Conservation (phyloP, 2,888 invertebrate species). For the Caradrina clavipalpis region DNA sequence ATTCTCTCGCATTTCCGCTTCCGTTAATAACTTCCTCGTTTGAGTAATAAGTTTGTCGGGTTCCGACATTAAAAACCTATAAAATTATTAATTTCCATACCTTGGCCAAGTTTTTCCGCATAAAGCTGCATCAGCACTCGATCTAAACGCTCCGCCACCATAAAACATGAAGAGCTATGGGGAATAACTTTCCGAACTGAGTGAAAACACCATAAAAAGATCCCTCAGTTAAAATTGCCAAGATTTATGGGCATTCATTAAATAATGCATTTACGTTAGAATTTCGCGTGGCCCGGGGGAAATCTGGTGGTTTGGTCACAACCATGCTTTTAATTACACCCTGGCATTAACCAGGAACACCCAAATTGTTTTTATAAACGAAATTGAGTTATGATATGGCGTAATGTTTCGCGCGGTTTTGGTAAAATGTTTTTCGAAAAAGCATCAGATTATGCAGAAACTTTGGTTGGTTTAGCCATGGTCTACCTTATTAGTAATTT, state of each 20-base stretch:
- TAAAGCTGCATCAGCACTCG: slow-evolving; percentile 53
- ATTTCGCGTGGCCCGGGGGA: slow-evolving; percentile 53
- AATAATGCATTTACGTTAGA: slow-evolving; percentile 64
- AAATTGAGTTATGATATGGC: slow-evolving; percentile 43
- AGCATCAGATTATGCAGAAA: too few relatives aligned
- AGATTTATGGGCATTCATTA: slow-evolving; percentile 61
- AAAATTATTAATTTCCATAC: slow-evolving; percentile 58
- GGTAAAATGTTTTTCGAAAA: background rate
- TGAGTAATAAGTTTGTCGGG: slow-evolving; percentile 52
- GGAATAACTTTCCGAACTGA: slow-evolving; percentile 58
- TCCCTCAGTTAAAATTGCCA: slow-evolving; percentile 51
- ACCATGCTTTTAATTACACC: slow-evolving; percentile 61
- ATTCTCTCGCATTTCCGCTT: slow-evolving; percentile 23
- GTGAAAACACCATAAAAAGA: slow-evolving; percentile 63
- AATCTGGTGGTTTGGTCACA: slow-evolving; percentile 54
- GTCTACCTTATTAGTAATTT: too few relatives aligned
- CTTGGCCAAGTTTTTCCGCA: slow-evolving; percentile 47
- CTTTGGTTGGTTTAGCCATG: too few relatives aligned
- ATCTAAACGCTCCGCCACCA: slow-evolving; percentile 44
- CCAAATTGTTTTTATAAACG: slow-evolving; percentile 50
- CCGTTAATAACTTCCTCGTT: slow-evolving; percentile 40
- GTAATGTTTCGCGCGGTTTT: slow-evolving; percentile 29
- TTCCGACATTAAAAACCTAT: slow-evolving; percentile 47
- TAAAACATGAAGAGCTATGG: slow-evolving; percentile 60
- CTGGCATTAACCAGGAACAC: slow-evolving; percentile 33